These are phyloP conservation scores for Petaurus breviceps DNA, from an alignment of 2,113 vertebrate genomes.

Conservation along the genomic window DNA sequence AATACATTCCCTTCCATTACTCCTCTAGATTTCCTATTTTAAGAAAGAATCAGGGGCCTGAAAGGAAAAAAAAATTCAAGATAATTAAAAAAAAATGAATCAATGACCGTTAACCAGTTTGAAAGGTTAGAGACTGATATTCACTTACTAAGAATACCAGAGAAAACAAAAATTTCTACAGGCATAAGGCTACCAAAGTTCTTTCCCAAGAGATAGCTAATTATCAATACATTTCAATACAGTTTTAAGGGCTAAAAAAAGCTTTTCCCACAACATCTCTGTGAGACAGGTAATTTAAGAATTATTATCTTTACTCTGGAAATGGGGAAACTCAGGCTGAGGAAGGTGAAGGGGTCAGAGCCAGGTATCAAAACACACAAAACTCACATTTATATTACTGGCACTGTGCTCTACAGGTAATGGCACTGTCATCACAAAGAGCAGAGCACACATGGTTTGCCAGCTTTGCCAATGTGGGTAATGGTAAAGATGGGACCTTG, in stretches of 20 bases:
- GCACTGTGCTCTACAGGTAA: neutral
- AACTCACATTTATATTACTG: neutral
- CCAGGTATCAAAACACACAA: neutral
- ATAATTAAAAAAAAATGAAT: neutral
- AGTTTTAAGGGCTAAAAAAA: neutral
- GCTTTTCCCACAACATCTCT: neutral
- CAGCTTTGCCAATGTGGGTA: neutral
- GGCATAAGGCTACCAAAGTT: neutral
- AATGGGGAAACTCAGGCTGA: constrained; percentile 23
- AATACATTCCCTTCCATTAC: constrained; percentile 41
- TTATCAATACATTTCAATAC: neutral
- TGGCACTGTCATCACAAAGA: neutral
- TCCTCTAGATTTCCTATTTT: neutral
- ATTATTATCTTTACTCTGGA: constrained; percentile 29
- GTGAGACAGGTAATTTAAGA: neutral
- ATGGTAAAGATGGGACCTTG: neutral
- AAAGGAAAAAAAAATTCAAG: neutral
- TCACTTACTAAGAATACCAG: neutral
- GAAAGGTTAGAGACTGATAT: neutral
- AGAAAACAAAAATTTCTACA: neutral
- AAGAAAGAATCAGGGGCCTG: neutral
- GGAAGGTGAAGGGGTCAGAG: neutral
- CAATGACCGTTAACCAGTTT: neutral
- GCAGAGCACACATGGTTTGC: neutral
- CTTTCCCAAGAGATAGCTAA: neutral